These are phyloP conservation scores for Dasyurus viverrinus DNA, from an alignment of 2,113 vertebrate genomes.

Conservation along the genomic window DNA sequence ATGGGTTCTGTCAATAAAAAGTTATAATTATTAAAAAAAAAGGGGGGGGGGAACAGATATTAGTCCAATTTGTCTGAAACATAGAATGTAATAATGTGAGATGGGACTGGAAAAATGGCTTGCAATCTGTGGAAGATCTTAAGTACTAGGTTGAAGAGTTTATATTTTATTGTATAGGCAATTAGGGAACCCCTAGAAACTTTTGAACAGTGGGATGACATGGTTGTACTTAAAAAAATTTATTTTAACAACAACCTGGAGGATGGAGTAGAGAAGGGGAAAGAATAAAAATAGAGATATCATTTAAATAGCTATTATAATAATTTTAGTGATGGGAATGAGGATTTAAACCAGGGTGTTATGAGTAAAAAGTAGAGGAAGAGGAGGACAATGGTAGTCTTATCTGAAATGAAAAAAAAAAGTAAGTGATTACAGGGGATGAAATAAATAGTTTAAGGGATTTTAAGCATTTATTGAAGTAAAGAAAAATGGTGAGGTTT, in stretches of 20 bases:
- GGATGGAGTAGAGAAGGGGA: background rate
- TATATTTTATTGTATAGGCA: background rate
- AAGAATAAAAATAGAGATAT: background rate
- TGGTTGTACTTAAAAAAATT: background rate
- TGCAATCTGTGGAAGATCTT: background rate
- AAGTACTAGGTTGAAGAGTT: background rate
- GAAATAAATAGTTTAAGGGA: background rate
- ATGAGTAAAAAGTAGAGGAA: background rate
- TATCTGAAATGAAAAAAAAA: background rate
- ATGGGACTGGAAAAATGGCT: background rate
- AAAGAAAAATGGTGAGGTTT: background rate
- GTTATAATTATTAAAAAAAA: too few species aligned
- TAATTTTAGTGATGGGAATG: background rate
- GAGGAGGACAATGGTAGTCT: background rate
- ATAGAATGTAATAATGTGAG: background rate
- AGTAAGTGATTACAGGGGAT: background rate
- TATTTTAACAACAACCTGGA: background rate
- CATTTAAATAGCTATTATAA: background rate
- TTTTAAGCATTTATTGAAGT: background rate
- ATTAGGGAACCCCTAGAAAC: background rate
- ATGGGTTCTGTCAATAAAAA: too few species aligned
- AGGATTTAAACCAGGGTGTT: background rate
- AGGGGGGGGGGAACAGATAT: background rate
- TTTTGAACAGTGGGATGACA: background rate
- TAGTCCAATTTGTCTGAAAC: background rate